Conservation (phyloP, 1,140 invertebrate species). For the Hylaeus anthracinus region DNA sequence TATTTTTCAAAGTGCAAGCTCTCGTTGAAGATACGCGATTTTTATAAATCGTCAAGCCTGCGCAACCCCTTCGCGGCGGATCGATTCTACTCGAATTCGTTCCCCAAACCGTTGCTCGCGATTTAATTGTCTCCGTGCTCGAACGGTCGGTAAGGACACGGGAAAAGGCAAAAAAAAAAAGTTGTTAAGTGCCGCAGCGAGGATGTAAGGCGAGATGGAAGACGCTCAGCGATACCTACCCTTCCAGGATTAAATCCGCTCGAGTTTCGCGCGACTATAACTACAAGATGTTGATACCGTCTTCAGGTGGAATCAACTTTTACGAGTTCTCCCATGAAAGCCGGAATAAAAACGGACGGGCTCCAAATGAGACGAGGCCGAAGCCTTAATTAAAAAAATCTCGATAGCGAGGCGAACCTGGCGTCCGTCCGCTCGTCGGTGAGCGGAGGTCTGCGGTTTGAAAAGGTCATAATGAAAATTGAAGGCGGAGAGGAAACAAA, state of each 20-base stretch:
- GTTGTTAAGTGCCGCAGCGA: conserved; percentile 43
- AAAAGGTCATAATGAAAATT: conserved; percentile 29
- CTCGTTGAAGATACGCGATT: too few relatives aligned
- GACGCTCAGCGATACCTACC: conserved; percentile 27
- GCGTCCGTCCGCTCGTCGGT: background rate
- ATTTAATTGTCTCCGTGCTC: conserved; percentile 43
- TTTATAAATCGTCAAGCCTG: background rate
- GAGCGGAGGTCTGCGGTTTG: background rate
- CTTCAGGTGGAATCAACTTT: conserved; percentile 33
- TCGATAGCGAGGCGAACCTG: conserved; percentile 6
- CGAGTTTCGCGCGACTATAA: conserved; percentile 16
- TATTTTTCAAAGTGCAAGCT: too few relatives aligned
- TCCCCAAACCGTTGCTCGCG: conserved; percentile 15
- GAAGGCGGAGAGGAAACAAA: background rate
- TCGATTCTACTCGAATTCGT: conserved; percentile 17
- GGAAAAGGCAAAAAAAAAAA: conserved; percentile 20
- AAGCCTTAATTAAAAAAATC: conserved; percentile 47
- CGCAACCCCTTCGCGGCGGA: too few relatives aligned
- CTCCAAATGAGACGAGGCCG: conserved; percentile 9
- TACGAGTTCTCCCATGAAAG: background rate
- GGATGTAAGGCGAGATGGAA: conserved; percentile 37
- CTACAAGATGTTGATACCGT: conserved; percentile 40
- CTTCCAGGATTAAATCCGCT: conserved; percentile 37
- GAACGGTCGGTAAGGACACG: conserved; percentile 30
- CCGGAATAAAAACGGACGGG: conserved; percentile 17